Evolutionary conservation across 2,888 invertebrate genomes (phyloP), one percentile per base, ranked within the genome.

Genomic region (Hetaerina titia): DNA sequence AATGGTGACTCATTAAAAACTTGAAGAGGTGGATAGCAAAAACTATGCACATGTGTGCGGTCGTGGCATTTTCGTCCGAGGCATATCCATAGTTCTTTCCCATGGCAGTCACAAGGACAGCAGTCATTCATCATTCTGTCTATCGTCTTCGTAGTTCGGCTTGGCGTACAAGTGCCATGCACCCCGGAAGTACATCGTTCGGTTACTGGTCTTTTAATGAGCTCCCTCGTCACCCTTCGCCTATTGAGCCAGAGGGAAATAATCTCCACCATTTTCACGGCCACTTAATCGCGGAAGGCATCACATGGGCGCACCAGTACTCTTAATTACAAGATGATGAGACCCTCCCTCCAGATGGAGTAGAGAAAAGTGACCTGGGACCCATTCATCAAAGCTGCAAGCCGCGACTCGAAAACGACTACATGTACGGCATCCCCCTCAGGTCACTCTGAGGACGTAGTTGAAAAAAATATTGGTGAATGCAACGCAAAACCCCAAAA

Each of bases 231-330:
- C 56, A 92, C 56, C 81, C 81, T 81, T 22, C 81, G 31, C 31
- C 13, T 15, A 81, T 31, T 25, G 31, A 56, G 63, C 22, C 64
- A 64, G 45, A 45, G 69, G 56, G 69, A 69, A 92, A 69, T 64
- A 92, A 92, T 92, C 69, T 69, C 45, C 22, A 45, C 64, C 64
- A 90, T 63, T 69, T 90, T 90, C 64, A 90, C 90, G 90, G 63
- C 90, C 90, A 69, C 90, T 56, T 45, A 45, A 45, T 90, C 92
- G 56, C 69, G 45, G 7, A 92, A 92, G 69, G 92, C 69, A 81
- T 31, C 81, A 5, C 81, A 15, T 15, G 81, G 81, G 81, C 11
- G 25, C 81, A 81, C 25, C 81, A 31, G 81, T 31, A 2, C 81
- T 81, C 81, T 81, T 81, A 81, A 81, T 81, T 81, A 31, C 81